These are phyloP conservation scores for Gasterosteus nipponicus DNA, from an alignment of 2,113 vertebrate genomes.

Conservation along the genomic window DNA sequence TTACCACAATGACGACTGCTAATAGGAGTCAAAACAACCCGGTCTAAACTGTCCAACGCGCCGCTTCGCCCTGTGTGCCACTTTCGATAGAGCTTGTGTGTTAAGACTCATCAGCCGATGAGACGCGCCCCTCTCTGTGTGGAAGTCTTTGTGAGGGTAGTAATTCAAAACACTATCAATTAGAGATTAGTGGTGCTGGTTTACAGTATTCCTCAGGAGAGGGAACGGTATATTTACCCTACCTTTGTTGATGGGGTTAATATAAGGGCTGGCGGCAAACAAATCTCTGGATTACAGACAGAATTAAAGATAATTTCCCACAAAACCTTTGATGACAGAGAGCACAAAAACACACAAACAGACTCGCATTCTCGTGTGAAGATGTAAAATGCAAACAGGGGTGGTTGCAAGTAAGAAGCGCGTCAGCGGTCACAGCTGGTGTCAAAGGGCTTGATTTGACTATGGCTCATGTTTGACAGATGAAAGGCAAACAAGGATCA, in stretches of 20 bases:
- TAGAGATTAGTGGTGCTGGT: constrained; percentile 67
- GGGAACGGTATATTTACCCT: constrained; percentile 60
- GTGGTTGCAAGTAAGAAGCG: constrained; percentile 67
- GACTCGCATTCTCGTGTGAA: constrained; percentile 36
- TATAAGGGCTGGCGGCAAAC: constrained; percentile 61
- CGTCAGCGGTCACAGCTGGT: constrained; percentile 56
- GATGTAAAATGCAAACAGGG: constrained; percentile 56
- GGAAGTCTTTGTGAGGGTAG: constrained; percentile 56
- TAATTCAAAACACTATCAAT: constrained; percentile 70
- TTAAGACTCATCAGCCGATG: constrained; percentile 43
- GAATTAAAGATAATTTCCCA: constrained; percentile 72
- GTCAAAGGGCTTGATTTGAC: constrained; percentile 52
- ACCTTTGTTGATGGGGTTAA: constrained; percentile 72
- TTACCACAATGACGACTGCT: constrained; percentile 42
- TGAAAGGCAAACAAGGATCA: constrained; percentile 35
- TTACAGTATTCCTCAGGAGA: constrained; percentile 67
- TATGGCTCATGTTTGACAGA: constrained; percentile 60
- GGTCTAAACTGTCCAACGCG: constrained; percentile 41
- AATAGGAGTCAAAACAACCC: constrained; percentile 43
- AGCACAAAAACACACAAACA: constrained; percentile 32
- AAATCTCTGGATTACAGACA: constrained; percentile 74
- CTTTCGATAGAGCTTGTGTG: constrained; percentile 23
- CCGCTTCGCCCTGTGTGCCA: constrained; percentile 40
- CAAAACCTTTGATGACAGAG: constrained; percentile 74
- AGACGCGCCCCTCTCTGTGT: constrained; percentile 36